Evolutionary conservation across 2,888 invertebrate species (phyloP).

Genomic region (Spodoptera picta): DNA sequence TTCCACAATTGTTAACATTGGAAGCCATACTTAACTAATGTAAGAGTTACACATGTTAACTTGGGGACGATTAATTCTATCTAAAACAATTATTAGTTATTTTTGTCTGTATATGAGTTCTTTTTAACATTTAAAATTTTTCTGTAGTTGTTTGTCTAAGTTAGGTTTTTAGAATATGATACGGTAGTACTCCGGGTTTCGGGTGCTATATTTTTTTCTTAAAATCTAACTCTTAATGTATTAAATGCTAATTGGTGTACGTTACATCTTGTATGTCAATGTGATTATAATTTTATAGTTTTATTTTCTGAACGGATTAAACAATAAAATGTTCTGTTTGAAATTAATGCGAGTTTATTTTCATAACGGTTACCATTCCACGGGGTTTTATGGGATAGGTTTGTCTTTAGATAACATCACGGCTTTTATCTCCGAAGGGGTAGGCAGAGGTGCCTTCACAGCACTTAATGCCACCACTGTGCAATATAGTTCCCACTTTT

Average conservation of each 20-base stretch:
- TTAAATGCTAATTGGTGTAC: slow-evolving; percentile 87
- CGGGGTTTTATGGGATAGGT: not conserved
- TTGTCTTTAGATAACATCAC: too few species aligned
- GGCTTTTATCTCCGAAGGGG: too few species aligned
- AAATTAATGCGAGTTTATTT: slow-evolving; percentile 81
- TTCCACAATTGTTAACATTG: slow-evolving; percentile 70
- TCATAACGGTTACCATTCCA: slow-evolving; percentile 19
- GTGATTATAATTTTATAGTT: slow-evolving; percentile 82
- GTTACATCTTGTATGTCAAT: slow-evolving; percentile 87
- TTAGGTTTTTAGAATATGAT: slow-evolving; percentile 79
- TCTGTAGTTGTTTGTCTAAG: slow-evolving; percentile 85
- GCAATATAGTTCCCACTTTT: too few species aligned
- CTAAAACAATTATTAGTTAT: slow-evolving; percentile 77
- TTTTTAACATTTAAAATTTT: slow-evolving; percentile 70
- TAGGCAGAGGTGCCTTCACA: too few species aligned
- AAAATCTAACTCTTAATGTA: slow-evolving; percentile 82
- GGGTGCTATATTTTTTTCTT: slow-evolving; percentile 68
- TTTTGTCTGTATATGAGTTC: slow-evolving; percentile 88
- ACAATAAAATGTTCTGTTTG: slow-evolving; percentile 89
- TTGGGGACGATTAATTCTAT: slow-evolving; percentile 73
- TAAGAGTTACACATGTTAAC: slow-evolving; percentile 70
- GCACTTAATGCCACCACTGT: too few species aligned
- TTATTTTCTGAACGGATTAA: slow-evolving; percentile 88
- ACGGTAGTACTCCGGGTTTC: slow-evolving; percentile 76
- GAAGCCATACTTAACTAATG: slow-evolving; percentile 69